Conservation (phyloP, 2,113 vertebrate genomes). For the Hemibagrus wyckioides region DNA sequence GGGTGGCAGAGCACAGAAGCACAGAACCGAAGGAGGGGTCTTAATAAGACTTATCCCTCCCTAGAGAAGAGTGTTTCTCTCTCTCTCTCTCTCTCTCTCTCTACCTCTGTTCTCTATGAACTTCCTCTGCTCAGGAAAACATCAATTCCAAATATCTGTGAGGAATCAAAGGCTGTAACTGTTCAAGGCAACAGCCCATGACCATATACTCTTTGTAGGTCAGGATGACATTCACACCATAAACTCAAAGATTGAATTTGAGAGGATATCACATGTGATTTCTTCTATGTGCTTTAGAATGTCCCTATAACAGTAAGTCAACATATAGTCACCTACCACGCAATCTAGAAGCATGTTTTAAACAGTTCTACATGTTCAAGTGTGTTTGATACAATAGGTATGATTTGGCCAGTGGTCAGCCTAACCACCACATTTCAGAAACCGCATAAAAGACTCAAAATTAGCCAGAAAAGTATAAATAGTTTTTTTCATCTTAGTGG, state of each 20-base stretch:
- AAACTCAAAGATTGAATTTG: not conserved
- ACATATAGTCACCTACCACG: not conserved
- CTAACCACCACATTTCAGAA: not conserved
- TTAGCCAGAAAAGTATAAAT: not conserved
- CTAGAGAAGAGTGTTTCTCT: slow-evolving; percentile 32
- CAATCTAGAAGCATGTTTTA: not conserved
- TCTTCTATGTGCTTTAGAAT: not conserved
- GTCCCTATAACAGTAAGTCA: not conserved
- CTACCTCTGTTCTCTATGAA: not conserved
- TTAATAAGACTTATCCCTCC: slow-evolving; percentile 70
- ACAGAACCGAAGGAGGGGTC: slow-evolving; percentile 64
- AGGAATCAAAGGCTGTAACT: not conserved
- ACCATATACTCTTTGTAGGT: not conserved
- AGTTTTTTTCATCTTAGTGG: not conserved
- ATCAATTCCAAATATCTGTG: not conserved
- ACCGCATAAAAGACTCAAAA: not conserved
- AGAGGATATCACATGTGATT: not conserved
- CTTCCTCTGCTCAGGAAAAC: not conserved
- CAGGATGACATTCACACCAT: not conserved
- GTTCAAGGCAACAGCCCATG: not conserved
- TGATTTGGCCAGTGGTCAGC: not conserved
- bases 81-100: slow-evolving; percentile 27
- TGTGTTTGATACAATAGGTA: not conserved
- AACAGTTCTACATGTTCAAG: not conserved
- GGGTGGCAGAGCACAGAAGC: slow-evolving; percentile 67